Evolutionary conservation across 2,888 invertebrate species (phyloP).

Genomic region (Ernsta delagoae): DNA sequence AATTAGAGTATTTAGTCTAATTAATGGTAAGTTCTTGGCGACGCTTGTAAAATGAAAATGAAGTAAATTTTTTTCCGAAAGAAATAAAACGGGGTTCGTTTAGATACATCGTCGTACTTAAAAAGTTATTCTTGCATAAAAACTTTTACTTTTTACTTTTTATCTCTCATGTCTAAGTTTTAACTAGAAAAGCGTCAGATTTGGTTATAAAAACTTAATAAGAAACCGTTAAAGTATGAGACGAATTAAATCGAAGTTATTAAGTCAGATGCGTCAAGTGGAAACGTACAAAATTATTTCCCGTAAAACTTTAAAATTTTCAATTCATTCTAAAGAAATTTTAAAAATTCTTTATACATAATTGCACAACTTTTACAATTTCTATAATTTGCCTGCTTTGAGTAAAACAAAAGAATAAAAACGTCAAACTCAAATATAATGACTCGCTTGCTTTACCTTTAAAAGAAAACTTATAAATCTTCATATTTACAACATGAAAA

Average conservation of each 20-base stretch:
- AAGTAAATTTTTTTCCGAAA: slow-evolving; percentile 41
- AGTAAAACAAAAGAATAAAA: too few species aligned
- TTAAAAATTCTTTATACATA: too few species aligned
- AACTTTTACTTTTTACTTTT: background rate
- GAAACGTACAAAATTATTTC: background rate
- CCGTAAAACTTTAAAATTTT: background rate
- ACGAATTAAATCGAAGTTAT: background rate
- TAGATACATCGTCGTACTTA: background rate
- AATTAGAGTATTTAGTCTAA: slow-evolving; percentile 66
- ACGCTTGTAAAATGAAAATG: slow-evolving; percentile 59
- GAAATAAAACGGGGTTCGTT: background rate
- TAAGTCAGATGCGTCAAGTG: background rate
- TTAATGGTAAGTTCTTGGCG: slow-evolving; percentile 55
- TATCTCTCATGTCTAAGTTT: background rate
- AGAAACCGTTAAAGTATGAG: background rate
- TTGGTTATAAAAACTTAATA: slow-evolving; percentile 3
- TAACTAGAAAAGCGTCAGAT: background rate
- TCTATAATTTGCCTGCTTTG: too few species aligned
- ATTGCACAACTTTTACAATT: too few species aligned
- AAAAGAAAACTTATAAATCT: background rate
- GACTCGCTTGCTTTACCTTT: too few species aligned
- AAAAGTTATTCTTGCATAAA: background rate
- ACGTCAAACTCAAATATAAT: too few species aligned
- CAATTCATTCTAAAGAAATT: too few species aligned
- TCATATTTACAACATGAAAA: background rate